These are phyloP conservation scores for Puffinus mauretanicus DNA, from an alignment of 2,113 vertebrate genomes.

Conservation along the genomic window DNA sequence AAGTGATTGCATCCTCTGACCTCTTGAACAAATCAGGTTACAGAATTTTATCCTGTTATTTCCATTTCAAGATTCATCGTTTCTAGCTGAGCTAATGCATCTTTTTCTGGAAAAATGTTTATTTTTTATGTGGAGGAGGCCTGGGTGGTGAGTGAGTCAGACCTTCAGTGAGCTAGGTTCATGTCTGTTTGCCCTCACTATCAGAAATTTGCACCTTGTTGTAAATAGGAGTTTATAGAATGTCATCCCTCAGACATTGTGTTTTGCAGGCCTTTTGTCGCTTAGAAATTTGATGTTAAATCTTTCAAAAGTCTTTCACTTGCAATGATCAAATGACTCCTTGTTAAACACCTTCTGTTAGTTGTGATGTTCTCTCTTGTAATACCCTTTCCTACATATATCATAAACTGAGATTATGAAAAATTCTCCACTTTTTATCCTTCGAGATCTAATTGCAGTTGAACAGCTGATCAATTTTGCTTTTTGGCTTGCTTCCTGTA, in stretches of 20 bases:
- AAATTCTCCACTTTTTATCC: background rate
- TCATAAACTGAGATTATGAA: background rate
- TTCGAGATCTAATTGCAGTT: background rate
- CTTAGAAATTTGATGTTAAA: background rate
- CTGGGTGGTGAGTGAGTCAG: background rate
- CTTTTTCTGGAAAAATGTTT: background rate
- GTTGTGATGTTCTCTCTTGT: background rate
- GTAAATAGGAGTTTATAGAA: background rate
- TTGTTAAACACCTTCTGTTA: background rate
- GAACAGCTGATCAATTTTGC: background rate
- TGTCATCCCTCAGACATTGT: background rate
- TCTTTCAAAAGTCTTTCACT: background rate
- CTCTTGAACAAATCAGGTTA: background rate
- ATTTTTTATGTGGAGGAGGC: background rate
- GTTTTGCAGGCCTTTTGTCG: background rate
- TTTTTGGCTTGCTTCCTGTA: background rate
- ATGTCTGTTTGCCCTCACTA: background rate
- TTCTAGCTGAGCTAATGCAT: background rate
- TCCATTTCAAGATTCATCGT: background rate
- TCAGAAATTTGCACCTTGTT: background rate
- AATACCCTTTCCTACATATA: background rate
- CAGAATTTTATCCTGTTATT: background rate
- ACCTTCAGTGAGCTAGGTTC: background rate
- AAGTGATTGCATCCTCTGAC: background rate
- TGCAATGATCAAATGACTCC: background rate